Conservation (phyloP, 2,113 vertebrate genomes). For the Scomber japonicus region DNA sequence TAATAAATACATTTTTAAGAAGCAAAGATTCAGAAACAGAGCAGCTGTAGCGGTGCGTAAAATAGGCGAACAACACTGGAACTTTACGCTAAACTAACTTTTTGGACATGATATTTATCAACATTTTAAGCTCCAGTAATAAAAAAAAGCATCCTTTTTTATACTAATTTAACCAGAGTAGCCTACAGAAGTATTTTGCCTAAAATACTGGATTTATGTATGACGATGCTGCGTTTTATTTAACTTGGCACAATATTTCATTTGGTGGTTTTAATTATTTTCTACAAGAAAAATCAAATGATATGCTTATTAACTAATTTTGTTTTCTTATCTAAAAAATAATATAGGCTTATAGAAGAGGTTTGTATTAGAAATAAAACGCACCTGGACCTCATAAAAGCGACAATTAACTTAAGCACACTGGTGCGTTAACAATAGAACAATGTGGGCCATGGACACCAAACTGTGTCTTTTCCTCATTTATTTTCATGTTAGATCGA, state of each 20-base stretch:
- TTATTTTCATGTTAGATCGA: constrained; percentile 82
- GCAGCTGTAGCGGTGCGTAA: constrained; percentile 70
- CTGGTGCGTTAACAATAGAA: constrained; percentile 55
- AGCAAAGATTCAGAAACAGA: constrained; percentile 46
- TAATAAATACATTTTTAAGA: constrained; percentile 87
- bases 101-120: not conserved
- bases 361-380: not conserved
- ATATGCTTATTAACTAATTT: not conserved
- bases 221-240: constrained; percentile 11
- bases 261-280: not conserved
- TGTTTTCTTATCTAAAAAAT: not conserved
- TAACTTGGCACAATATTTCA: not conserved
- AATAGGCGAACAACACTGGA: constrained; percentile 38
- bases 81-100: not conserved
- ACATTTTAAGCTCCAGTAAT: constrained; percentile 11
- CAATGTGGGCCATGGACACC: constrained; percentile 66
- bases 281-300: not conserved
- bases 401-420: constrained; percentile 45
- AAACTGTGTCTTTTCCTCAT: constrained; percentile 70
- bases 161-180: not conserved
- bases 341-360: not conserved
- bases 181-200: not conserved
- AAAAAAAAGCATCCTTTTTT: not conserved
- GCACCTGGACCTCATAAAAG: constrained; percentile 63
- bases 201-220: not conserved